These are phyloP conservation scores for Prochilodus magdalenae DNA, from an alignment of 2,113 vertebrate genomes.

Conservation along the genomic window DNA sequence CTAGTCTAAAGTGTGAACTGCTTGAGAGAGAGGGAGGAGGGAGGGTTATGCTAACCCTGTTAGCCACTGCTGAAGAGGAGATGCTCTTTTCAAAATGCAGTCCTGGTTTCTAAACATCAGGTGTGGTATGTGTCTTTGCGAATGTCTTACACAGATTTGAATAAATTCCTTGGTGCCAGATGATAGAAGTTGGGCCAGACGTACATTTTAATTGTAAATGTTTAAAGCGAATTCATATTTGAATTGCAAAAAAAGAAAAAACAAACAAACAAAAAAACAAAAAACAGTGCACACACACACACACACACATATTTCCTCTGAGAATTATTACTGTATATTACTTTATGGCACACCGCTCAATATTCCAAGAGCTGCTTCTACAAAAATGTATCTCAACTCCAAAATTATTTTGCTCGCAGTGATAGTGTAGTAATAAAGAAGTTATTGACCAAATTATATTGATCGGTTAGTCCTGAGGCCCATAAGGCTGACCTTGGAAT, in stretches of 20 bases:
- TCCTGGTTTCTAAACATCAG: not conserved
- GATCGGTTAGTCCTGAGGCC: constrained; percentile 97
- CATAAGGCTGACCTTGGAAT: constrained; percentile 94
- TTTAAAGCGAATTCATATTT: constrained; percentile 49
- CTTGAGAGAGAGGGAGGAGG: not conserved
- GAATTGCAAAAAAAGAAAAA: constrained; percentile 57
- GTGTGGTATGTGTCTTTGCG: not conserved
- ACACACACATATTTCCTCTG: constrained; percentile 57
- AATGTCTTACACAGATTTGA: not conserved
- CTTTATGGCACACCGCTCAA: constrained; percentile 87
- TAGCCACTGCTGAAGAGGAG: constrained; percentile 15
- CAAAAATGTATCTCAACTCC: constrained; percentile 96
- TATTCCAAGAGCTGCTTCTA: constrained; percentile 78
- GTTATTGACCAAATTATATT: constrained; percentile 99
- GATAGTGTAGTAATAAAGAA: constrained; percentile 99
- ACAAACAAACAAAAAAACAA: constrained; percentile 35
- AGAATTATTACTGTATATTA: constrained; percentile 61
- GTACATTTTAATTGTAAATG: constrained; percentile 38
- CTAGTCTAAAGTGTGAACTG: constrained; percentile 33
- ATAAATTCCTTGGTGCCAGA: constrained; percentile 39
- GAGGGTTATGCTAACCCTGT: constrained; percentile 17
- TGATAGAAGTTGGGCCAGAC: constrained; percentile 37
- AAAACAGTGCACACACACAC: no score
- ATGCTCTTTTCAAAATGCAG: not conserved
- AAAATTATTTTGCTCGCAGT: constrained; percentile 97